Evolutionary conservation across 2,797 vertebrate species (phyloP).

Genomic region (Dromococcyx pavoninus): DNA sequence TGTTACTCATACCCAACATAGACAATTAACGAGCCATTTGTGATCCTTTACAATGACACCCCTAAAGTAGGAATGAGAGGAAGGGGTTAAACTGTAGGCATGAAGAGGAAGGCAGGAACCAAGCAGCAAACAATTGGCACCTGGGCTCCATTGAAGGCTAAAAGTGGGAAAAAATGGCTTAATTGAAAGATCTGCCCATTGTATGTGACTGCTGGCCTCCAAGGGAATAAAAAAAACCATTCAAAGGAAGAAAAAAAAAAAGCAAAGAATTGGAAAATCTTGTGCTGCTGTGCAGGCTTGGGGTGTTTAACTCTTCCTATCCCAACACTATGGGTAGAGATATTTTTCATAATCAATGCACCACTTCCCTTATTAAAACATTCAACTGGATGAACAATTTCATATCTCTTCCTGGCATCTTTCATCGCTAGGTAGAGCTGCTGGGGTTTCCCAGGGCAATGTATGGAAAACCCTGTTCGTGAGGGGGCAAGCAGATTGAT

Average conservation of each 20-base stretch:
- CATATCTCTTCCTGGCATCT: background rate
- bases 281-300: background rate
- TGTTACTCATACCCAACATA: background rate
- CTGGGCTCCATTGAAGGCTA: slow-evolving; percentile 44
- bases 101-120: slow-evolving; percentile 37
- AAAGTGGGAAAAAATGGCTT: slow-evolving; percentile 33
- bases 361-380: background rate
- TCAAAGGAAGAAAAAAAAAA: background rate
- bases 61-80: background rate
- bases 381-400: background rate
- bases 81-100: slow-evolving; percentile 35
- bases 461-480: background rate
- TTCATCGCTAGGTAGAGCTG: background rate
- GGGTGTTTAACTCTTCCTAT: slow-evolving; percentile 25
- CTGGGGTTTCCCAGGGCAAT: background rate
- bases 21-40: background rate
- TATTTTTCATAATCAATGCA: background rate
- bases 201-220: slow-evolving; percentile 6
- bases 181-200: slow-evolving; percentile 52
- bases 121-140: slow-evolving; percentile 53
- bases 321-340: background rate
- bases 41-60: background rate
- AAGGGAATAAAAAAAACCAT: slow-evolving; percentile 44
- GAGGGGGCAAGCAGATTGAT: fast-evolving
- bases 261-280: background rate